Base-by-base conservation (phyloP, 2,113 vertebrate genomes). In the Nyctereutes procyonoides region DNA sequence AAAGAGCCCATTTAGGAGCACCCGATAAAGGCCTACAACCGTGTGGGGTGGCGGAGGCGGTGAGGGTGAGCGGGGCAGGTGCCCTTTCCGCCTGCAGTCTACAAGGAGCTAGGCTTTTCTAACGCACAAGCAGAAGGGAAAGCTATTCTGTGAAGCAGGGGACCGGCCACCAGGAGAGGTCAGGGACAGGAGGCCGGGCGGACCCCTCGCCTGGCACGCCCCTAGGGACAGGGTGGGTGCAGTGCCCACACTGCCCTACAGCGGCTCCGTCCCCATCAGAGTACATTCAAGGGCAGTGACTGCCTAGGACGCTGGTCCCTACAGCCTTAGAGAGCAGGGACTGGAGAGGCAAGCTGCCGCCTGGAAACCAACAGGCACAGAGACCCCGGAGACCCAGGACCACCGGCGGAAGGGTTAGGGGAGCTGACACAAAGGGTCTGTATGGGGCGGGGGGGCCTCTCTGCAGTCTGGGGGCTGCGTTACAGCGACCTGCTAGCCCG, bases 11-110 rank as follows among this genome's bases (percentile, higher is more conserved):
- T 4, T 26, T 10, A 35, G n/a, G 28, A 56, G 67, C 16, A 28
- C 6, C 99, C 99, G 0, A 94, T 43, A 60, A 98, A 96, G 97
- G 98, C 99, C 91, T 98, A 93, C 98, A 99, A 99, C n/a, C 98
- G 99, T 95, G 99, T 98, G 98, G 98, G 95, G 90, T 97, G 96
- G 73, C 96, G 51, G 20, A 0, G 0, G 43, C 4, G 26, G n/a
- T 3, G 2, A 69, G 26, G 1, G 0, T 0, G 2, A 2, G 1
- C 0, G 2, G 38, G 16, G 16, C 17, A 35, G 35, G 15, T 14
- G 5, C 38, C 60, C 32, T 10, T 28, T 35, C n/a, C 22, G 56
- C 17, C 4, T 5, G 2, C 2, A 48, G 43, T 2, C 4, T 3
- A 5, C 26, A 0, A 3, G 1, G 38, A 24, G 15, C 55, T 38